Percentiles rank a stretch among this genome's conserved stretches.
phyloP scores from a whole-genome alignment of 2,888 invertebrate genomes.

The Apamea anceps region DNA sequence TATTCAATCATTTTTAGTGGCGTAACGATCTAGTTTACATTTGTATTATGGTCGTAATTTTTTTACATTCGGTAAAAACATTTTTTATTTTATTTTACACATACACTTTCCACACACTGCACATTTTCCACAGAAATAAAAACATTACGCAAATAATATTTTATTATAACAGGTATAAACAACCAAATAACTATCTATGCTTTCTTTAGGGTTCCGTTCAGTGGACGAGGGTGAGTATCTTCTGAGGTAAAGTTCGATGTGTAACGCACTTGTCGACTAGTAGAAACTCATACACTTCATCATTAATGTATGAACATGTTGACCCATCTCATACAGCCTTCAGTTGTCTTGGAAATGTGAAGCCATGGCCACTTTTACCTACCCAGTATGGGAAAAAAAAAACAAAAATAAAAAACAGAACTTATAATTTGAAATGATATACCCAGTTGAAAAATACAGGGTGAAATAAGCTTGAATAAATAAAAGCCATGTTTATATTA shows the following conservation, averaged over 20 bases:
- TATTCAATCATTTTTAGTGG: conserved; percentile 27
- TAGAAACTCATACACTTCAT: conserved; percentile 66
- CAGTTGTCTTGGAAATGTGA: conserved; percentile 18
- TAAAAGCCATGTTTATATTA: conserved; percentile 15
- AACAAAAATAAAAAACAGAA: not conserved
- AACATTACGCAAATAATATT: conserved; percentile 2
- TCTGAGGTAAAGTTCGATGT: conserved; percentile 73
- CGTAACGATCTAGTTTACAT: conserved; percentile 18
- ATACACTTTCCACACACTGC: conserved; percentile 4
- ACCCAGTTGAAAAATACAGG: conserved; percentile 37
- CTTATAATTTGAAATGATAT: conserved; percentile 4
- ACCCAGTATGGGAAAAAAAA: conserved; percentile 13
- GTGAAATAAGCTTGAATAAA: conserved; percentile 19
- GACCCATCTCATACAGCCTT: conserved; percentile 58
- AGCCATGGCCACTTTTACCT: conserved; percentile 18
- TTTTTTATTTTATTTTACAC: not conserved
- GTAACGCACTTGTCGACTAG: conserved; percentile 63
- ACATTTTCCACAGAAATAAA: conserved; percentile 5
- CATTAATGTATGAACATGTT: conserved; percentile 57
- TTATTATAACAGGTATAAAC: conserved; percentile 11
- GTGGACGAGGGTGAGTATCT: conserved; percentile 87
- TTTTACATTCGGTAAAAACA: not conserved
- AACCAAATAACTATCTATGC: conserved; percentile 61
- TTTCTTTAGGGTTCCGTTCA: conserved; percentile 84
- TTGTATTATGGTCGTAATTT: not conserved